Base-by-base conservation (phyloP, 1,140 invertebrate species). In the Mesaphorura yosii region DNA sequence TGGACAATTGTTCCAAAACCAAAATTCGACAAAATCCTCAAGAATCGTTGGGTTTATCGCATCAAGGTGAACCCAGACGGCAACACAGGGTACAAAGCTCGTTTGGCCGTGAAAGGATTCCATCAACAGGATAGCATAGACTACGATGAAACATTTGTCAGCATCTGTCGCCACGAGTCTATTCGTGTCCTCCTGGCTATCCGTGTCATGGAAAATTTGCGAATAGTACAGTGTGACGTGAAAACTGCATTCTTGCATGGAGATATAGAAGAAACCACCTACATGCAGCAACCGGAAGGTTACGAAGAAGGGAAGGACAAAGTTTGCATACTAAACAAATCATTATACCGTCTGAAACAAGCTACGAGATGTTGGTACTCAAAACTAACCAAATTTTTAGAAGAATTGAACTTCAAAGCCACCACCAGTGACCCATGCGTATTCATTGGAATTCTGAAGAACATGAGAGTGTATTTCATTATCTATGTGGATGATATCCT, bases 401-500 rank as follows among this genome's bases (percentile, higher is more conserved):
- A 41, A 34, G 54, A 66, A 26, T 50, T 70, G 22, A 64, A 58
- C 27, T 67, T 72, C 48, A 59, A 61, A 48, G 46, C 47, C 28
- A 63, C 58, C 48, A 51, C 66, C 48, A 63, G 66, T 39, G 69
- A 70, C 63, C 57, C 61, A 23, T 69, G 67, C 51, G 40, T 69
- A 20, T 70, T 63, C 48, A 60, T 62, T 37, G 44, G 44, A 12
- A 34, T 25, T 55, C 34, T 55, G 38, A 55, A 40, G 22, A 54
- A 41, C 12, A 55, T 55, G 27, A 41, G 51, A 25, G 50, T 65
- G 3, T 48, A 70, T 27, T 25, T 71, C 17, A 53, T 64, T 6
- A 28, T 70, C 1, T 71, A 69, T 58, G 67, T 73, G 2, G 68
- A 72, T 59, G 68, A 71, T 60, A 67, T 64, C 17, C 49, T 72